Evolutionary conservation across 2,113 vertebrate genomes (phyloP).

Genomic region (human): DNA sequence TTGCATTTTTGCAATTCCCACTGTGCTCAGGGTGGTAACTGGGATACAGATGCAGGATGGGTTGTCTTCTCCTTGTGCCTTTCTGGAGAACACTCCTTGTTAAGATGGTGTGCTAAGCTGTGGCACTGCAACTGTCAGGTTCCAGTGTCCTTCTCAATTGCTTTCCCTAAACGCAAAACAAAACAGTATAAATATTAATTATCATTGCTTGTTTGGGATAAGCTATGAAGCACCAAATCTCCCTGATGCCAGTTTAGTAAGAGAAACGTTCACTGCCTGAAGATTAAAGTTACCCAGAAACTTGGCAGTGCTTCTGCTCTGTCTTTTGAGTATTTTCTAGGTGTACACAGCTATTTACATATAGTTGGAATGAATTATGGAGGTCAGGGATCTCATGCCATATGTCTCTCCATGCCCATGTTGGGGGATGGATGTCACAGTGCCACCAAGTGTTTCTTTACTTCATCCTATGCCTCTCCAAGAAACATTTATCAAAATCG

Average conservation of each 20-base stretch:
- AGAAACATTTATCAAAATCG: background rate
- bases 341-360: background rate
- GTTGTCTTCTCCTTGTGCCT: background rate
- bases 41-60: background rate
- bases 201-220: background rate
- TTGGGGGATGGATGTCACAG: background rate
- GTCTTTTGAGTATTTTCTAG: background rate
- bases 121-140: background rate
- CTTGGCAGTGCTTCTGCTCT: background rate
- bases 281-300: background rate
- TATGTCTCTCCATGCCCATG: fast-evolving
- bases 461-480: background rate
- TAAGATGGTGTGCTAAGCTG: background rate
- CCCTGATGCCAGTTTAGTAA: background rate
- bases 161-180: background rate
- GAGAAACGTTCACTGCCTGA: slow-evolving; percentile 15
- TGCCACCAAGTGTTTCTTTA: background rate
- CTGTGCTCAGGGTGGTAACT: background rate
- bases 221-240: background rate
- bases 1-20: background rate
- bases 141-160: background rate
- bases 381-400: background rate
- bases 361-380: background rate
- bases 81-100: background rate
- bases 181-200: background rate